Conservation (phyloP, 2,888 invertebrate genomes). For the Chorisops tibialis region DNA sequence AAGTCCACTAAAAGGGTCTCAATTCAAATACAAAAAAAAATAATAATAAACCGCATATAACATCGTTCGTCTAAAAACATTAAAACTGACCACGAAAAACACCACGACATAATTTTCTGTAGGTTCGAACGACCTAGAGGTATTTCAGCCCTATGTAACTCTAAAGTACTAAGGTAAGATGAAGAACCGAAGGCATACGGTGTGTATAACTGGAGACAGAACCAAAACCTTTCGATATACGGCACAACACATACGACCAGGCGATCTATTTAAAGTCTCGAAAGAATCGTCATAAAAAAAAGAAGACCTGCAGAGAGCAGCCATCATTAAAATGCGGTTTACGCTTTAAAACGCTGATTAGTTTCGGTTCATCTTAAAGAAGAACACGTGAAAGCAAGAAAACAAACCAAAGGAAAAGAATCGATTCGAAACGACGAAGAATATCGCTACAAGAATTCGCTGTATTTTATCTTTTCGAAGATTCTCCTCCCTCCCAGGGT, state of each 20-base stretch:
- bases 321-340: slow-evolving; percentile 37
- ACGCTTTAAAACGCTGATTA: slow-evolving; percentile 37
- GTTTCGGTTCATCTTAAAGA: slow-evolving; percentile 31
- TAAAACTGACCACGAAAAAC: slow-evolving; percentile 20
- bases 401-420: not conserved
- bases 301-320: slow-evolving; percentile 31
- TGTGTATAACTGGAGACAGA: not conserved
- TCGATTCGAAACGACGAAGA: too few species aligned
- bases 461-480: too few species aligned
- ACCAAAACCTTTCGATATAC: slow-evolving; percentile 16
- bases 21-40: too few species aligned
- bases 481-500: too few species aligned
- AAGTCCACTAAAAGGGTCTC: too few species aligned
- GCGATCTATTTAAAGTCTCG: not conserved
- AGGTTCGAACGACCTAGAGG: slow-evolving; percentile 15
- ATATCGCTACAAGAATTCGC: too few species aligned
- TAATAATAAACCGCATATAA: too few species aligned
- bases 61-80: not conserved
- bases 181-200: too few species aligned
- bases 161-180: too few species aligned
- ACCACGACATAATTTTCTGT: slow-evolving; percentile 28
- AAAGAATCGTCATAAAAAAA: not conserved
- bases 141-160: too few species aligned
- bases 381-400: slow-evolving; percentile 17
- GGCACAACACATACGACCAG: slow-evolving; percentile 7